phyloP scores from a whole-genome alignment of 2,888 invertebrate species.

The Antheraea assamensis region DNA sequence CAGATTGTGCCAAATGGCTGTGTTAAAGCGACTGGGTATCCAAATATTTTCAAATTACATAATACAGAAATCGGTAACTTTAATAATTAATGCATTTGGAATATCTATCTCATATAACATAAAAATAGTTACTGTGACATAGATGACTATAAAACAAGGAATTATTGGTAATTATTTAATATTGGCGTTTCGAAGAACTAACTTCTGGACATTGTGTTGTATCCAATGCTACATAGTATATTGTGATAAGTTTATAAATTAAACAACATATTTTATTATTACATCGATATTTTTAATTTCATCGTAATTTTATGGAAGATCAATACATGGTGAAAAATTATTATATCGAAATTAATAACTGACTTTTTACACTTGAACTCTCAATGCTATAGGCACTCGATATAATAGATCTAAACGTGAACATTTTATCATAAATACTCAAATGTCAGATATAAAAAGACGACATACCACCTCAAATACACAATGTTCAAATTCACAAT shows the following conservation, averaged over 20 bases:
- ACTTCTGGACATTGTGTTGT: neutral
- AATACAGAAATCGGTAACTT: neutral
- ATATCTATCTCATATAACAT: neutral
- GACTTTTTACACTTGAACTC: constrained; percentile 80
- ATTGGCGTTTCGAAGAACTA: neutral
- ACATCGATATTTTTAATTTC: constrained; percentile 82
- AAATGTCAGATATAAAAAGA: constrained; percentile 70
- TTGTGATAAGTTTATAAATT: constrained; percentile 42
- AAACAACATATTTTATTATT: constrained; percentile 74
- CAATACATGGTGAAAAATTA: constrained; percentile 82
- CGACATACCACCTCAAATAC: constrained; percentile 69
- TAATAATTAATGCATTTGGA: neutral
- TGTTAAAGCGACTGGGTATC: neutral
- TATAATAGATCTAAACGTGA: constrained; percentile 80
- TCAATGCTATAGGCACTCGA: constrained; percentile 82
- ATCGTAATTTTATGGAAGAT: constrained; percentile 83
- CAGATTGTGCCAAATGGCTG: neutral
- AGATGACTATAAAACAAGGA: too few relatives aligned
- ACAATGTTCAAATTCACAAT: constrained; percentile 60
- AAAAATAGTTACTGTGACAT: too few relatives aligned
- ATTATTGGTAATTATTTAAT: too few relatives aligned
- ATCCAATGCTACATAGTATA: neutral
- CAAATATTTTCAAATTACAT: neutral
- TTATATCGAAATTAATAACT: constrained; percentile 79
- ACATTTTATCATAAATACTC: constrained; percentile 76